These are phyloP conservation scores for Hylomyscus alleni DNA, from an alignment of 2,797 vertebrate species.

Conservation along the genomic window DNA sequence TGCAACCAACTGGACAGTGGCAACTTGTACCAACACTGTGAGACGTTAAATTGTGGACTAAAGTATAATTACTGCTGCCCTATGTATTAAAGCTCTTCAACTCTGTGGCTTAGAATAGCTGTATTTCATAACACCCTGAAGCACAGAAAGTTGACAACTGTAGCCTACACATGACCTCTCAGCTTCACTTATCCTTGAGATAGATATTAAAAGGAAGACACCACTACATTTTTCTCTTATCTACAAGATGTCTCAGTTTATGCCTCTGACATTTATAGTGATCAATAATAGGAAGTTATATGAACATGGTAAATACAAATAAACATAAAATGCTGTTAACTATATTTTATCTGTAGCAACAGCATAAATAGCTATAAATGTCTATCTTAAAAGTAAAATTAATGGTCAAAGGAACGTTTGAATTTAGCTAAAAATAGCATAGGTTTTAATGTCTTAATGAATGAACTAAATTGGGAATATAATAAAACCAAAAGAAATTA, in stretches of 20 bases:
- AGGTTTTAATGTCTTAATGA: constrained; percentile 65
- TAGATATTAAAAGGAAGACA: neutral
- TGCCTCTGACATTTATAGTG: constrained; percentile 36
- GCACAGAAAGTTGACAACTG: neutral
- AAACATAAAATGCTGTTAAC: constrained; percentile 64
- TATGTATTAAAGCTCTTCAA: constrained; percentile 20
- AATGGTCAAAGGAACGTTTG: constrained; percentile 47
- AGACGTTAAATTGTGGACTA: neutral
- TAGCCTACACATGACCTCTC: neutral
- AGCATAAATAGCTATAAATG: constrained; percentile 46
- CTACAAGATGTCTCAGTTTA: constrained; percentile 19
- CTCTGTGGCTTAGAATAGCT: neutral
- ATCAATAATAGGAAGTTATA: constrained; percentile 53
- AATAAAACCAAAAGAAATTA: constrained; percentile 69
- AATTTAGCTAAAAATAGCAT: constrained; percentile 51
- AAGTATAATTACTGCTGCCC: neutral
- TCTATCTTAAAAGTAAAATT: constrained; percentile 55
- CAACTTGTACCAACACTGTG: neutral
- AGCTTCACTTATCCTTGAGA: constrained; percentile 11
- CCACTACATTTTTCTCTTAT: constrained; percentile 52
- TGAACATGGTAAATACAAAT: constrained; percentile 62
- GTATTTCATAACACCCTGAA: constrained; percentile 19
- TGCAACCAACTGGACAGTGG: neutral
- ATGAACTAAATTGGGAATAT: constrained; percentile 53
- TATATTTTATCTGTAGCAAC: constrained; percentile 29